phyloP scores from a whole-genome alignment of 2,888 invertebrate genomes.

The Agrochola circellaris region DNA sequence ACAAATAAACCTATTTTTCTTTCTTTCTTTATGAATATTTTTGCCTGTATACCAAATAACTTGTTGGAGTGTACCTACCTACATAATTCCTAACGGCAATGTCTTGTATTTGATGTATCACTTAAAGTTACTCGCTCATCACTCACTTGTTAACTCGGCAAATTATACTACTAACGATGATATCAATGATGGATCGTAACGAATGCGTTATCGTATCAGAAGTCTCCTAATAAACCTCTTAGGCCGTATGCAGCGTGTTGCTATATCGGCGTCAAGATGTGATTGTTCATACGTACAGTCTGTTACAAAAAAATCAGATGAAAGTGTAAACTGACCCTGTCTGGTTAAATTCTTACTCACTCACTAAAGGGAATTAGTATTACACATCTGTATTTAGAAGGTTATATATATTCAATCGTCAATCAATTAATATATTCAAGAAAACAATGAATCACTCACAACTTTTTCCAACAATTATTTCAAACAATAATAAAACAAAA shows the following conservation, averaged over 20 bases:
- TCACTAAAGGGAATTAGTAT: too few relatives aligned
- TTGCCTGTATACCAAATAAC: neutral
- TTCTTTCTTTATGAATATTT: neutral
- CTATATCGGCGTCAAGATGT: neutral
- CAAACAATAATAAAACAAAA: too few relatives aligned
- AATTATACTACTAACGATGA: neutral
- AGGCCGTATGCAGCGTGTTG: neutral
- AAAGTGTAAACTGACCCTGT: too few relatives aligned
- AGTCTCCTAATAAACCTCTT: neutral
- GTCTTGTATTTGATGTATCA: slow-evolving; percentile 9
- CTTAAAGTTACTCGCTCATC: slow-evolving; percentile 21
- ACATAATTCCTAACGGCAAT: neutral
- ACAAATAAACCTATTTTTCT: neutral
- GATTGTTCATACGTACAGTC: too few relatives aligned
- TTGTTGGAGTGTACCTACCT: neutral
- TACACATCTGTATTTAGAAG: too few relatives aligned
- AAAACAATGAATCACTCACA: too few relatives aligned
- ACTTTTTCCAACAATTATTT: too few relatives aligned
- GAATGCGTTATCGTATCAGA: neutral
- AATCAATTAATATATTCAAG: too few relatives aligned
- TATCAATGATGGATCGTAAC: slow-evolving; percentile 10
- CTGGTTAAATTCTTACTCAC: too few relatives aligned
- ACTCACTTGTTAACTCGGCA: neutral
- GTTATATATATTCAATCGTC: too few relatives aligned
- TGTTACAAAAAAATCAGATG: too few relatives aligned